Conservation (phyloP, 37 sponge, comb jelly and placozoan species). For the Dysidea cf. avara region DNA sequence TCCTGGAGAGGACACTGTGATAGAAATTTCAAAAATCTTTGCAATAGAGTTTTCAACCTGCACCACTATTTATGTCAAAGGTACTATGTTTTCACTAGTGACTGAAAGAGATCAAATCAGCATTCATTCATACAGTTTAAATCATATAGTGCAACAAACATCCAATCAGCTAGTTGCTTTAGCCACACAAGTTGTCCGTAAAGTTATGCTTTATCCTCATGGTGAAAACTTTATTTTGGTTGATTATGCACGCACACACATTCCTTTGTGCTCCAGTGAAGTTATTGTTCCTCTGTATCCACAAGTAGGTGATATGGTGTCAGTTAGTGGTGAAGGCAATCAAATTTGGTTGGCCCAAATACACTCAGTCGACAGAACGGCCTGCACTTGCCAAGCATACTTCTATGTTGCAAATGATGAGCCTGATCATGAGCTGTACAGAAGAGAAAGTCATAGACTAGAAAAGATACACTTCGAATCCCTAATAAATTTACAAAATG, state of each 20-base stretch:
- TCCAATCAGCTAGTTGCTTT: constrained; percentile 9
- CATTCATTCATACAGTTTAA: neutral
- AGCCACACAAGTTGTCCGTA: constrained; percentile 11
- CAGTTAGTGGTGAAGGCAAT: constrained; percentile 4
- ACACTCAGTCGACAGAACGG: constrained; percentile 5
- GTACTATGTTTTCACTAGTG: neutral
- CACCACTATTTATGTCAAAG: neutral
- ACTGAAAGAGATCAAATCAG: too few relatives aligned
- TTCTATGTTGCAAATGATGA: constrained; percentile 5
- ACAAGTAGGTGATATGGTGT: constrained; percentile 5
- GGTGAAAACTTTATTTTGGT: constrained; percentile 13
- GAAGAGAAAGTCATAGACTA: too few relatives aligned
- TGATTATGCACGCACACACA: constrained; percentile 15
- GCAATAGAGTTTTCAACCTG: neutral
- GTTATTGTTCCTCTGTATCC: constrained; percentile 7
- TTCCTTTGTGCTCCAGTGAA: neutral
- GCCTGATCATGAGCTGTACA: too few relatives aligned
- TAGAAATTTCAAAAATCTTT: neutral
- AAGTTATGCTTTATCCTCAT: constrained; percentile 31
- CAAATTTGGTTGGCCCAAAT: constrained; percentile 5
- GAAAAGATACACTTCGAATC: too few relatives aligned
- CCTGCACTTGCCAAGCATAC: constrained; percentile 10
- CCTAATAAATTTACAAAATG: too few relatives aligned
- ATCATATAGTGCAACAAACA: constrained; percentile 6
- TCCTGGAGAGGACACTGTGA: constrained; percentile 5